Conservation (phyloP, 92 coral and sea anemone species). For the Anthopleura xanthogrammica region DNA sequence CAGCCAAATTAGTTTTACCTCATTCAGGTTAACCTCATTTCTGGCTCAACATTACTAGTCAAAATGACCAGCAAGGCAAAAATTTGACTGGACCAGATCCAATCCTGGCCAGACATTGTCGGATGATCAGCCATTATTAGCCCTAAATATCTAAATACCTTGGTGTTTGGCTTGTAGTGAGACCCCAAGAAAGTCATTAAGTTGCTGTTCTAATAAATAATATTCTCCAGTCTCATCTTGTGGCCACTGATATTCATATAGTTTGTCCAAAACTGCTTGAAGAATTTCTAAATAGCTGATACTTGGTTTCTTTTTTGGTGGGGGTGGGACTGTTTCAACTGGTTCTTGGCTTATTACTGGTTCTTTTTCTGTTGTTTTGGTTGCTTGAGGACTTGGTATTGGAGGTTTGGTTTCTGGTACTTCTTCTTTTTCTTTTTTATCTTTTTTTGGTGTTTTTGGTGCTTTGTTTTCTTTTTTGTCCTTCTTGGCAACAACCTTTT, state of each 20-base stretch:
- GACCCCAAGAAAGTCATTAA: conserved; percentile 77
- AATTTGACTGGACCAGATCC: too few species aligned
- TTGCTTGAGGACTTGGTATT: conserved; percentile 22
- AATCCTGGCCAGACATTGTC: too few species aligned
- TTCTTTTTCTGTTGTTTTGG: conserved; percentile 24
- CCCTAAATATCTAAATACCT: conserved; percentile 20
- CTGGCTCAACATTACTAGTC: too few species aligned
- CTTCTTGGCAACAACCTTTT: conserved; percentile 19
- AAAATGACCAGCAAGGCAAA: too few species aligned
- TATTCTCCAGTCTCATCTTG: conserved; percentile 86
- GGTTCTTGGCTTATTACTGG: conserved; percentile 32
- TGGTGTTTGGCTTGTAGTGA: conserved; percentile 61
- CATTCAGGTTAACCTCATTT: too few species aligned
- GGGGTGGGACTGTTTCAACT: conserved; percentile 26
- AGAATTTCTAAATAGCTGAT: conserved; percentile 38
- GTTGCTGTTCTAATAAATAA: conserved; percentile 63
- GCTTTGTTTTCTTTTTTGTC: conserved; percentile 38
- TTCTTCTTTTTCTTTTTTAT: conserved; percentile 48
- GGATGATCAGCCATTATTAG: too few species aligned
- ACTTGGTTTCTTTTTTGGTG: conserved; percentile 39
- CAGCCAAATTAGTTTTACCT: too few species aligned
- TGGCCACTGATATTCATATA: conserved; percentile 95
- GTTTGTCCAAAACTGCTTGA: conserved; percentile 43
- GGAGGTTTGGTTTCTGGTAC: conserved; percentile 18
- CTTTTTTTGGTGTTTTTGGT: conserved; percentile 29